phyloP scores from a whole-genome alignment of 2,888 invertebrate species.

The Rosalia funebris region DNA sequence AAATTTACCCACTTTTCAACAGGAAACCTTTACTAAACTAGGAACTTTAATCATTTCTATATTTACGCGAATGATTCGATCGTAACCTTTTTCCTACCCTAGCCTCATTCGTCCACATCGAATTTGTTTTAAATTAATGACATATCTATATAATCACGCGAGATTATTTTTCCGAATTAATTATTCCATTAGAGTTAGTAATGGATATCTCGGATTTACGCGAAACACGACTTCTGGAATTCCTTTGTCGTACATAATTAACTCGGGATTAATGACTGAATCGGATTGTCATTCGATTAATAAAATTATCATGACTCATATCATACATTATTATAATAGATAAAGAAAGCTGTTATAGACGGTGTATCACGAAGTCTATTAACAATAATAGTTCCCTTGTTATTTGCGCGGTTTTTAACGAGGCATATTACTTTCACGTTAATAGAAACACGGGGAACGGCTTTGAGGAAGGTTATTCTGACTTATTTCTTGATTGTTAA shows the following conservation, averaged over 20 bases:
- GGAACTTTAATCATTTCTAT: slow-evolving; percentile 15
- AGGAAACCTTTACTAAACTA: not conserved
- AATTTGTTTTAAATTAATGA: not conserved
- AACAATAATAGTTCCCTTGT: no score
- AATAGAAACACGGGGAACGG: no score
- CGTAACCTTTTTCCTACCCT: slow-evolving; percentile 10
- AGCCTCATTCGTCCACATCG: not conserved
- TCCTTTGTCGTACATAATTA: not conserved
- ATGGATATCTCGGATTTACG: slow-evolving; percentile 1
- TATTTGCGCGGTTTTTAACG: no score
- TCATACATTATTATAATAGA: not conserved
- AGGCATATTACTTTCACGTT: no score
- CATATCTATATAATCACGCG: not conserved
- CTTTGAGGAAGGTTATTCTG: no score
- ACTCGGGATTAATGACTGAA: not conserved
- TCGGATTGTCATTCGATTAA: slow-evolving; percentile 8
- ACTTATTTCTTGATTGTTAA: no score
- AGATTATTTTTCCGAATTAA: not conserved
- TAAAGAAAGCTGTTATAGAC: slow-evolving; percentile 6
- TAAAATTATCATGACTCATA: not conserved
- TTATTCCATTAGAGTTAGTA: no score
- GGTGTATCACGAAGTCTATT: not conserved
- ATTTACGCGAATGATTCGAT: slow-evolving; percentile 16
- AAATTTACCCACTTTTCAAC: not conserved
- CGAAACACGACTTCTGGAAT: not conserved